Evolutionary conservation across 2,797 vertebrate species (phyloP).

Genomic region (Rhodeus uyekii): DNA sequence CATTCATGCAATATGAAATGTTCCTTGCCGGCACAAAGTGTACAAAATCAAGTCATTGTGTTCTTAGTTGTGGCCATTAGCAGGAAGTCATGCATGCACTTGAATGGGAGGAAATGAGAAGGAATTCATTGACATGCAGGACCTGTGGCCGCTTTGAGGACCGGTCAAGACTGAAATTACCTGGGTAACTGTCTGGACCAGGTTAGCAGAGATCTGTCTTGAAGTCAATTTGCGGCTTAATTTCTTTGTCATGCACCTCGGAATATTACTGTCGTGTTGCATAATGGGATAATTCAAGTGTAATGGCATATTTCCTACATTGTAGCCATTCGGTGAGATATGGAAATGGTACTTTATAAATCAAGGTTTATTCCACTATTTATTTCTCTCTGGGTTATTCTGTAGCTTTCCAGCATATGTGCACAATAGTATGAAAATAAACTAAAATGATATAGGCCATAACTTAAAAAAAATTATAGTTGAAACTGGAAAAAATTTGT

Average conservation of each 20-base stretch:
- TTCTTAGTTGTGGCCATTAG: slow-evolving; percentile 51
- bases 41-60: slow-evolving; percentile 52
- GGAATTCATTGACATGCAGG: slow-evolving; percentile 52
- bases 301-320: slow-evolving; percentile 28
- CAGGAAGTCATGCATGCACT: slow-evolving; percentile 39
- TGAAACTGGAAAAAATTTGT: background rate
- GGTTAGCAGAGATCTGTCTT: slow-evolving; percentile 35
- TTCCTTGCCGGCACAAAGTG: slow-evolving; percentile 65
- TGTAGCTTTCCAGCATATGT: background rate
- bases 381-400: background rate
- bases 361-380: background rate
- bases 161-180: slow-evolving; percentile 51
- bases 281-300: slow-evolving; percentile 41
- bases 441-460: background rate
- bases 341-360: slow-evolving; percentile 32
- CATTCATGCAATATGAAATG: slow-evolving; percentile 58
- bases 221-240: slow-evolving; percentile 50
- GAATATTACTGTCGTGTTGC: slow-evolving; percentile 36
- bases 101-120: slow-evolving; percentile 26
- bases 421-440: background rate
- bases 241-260: slow-evolving; percentile 47
- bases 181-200: slow-evolving; percentile 38
- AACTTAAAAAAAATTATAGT: background rate
- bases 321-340: slow-evolving; percentile 7
- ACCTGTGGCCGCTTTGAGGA: slow-evolving; percentile 35